Base-by-base conservation (phyloP, 1,140 invertebrate genomes). In the Drosophila kanapiae region DNA sequence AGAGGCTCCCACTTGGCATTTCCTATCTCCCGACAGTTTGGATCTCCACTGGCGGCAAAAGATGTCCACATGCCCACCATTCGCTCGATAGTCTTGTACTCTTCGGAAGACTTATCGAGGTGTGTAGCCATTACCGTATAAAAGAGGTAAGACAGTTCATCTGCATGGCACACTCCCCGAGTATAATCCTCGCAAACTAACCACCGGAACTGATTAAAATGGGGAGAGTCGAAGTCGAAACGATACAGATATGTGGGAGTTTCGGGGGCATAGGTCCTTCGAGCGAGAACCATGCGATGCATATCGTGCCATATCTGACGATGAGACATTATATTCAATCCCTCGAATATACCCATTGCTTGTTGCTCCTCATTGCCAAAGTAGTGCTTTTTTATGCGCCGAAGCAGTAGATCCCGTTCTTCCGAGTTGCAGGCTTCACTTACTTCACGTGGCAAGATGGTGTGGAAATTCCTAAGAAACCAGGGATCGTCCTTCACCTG, bases 141-240 rank as follows among this genome's bases (percentile, higher is more conserved):
- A 78, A 96, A 96, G 23, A 95, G 65, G 82, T 95, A 95, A 51
- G 94, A 95, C 0, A 95, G 33, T 60, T 96, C 95, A 59, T 96
- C 95, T 0, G 93, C 94, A 80, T 96, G 95, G 63, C 93, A 93
- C 3, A 94, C 93, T 2, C 88, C 88, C 1, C 82, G 81, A 14
- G 77, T 58, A 3, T 33, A 35, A 4, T 59, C 58, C 4, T 75
- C 87, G 38, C 82, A 91, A 8, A 85, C 82, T 33, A 31, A 31
- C 31, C 31, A 31, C 31, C 31, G 23, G 23, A 23, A 23, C 3
- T 23, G 23, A 23, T 23, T 23, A 23, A 23, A 23, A 3, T 23
- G 23, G 1, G 23, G 23, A 23, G 23, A 23, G 23, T 23, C 23
- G 3, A 23, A 23, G 23, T 23, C 23, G 23, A 23, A 23, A 3